phyloP scores from a whole-genome alignment of 2,113 vertebrate species.

The Fukomys damarensis region DNA sequence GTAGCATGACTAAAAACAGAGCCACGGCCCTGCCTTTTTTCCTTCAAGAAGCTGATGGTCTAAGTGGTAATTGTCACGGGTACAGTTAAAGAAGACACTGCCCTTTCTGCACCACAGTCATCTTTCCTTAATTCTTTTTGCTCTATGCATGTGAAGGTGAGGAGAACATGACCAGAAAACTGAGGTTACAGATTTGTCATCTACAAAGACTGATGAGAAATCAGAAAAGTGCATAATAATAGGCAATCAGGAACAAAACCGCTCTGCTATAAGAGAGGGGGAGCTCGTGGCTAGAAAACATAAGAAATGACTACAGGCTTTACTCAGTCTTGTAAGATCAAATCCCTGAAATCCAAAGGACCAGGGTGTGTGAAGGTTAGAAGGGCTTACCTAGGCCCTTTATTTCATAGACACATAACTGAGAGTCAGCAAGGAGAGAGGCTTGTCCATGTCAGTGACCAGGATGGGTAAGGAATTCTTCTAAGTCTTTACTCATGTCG shows the following conservation, averaged over 20 bases:
- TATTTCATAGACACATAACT: not conserved
- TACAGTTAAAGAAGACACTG: not conserved
- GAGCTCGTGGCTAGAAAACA: not conserved
- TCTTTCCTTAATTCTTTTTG: slow-evolving; percentile 1
- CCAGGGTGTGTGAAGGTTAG: not conserved
- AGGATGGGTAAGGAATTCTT: not conserved
- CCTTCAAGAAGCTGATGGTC: not conserved
- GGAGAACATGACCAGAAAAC: not conserved
- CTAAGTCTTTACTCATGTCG: not conserved
- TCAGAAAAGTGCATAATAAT: not conserved
- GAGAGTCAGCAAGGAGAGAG: not conserved
- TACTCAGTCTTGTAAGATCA: not conserved
- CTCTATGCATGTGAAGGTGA: not conserved
- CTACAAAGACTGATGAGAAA: not conserved
- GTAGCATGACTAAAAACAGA: not conserved
- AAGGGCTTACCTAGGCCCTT: not conserved
- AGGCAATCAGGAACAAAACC: not conserved
- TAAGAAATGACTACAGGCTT: not conserved
- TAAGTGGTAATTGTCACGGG: not conserved
- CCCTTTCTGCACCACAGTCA: not conserved
- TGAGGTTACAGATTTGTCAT: not conserved
- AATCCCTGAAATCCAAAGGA: not conserved
- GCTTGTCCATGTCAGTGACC: not conserved
- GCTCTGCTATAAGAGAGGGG: not conserved
- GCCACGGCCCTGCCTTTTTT: not conserved